Base-by-base conservation (phyloP, 2,888 invertebrate species). In the Papilio elwesi region DNA sequence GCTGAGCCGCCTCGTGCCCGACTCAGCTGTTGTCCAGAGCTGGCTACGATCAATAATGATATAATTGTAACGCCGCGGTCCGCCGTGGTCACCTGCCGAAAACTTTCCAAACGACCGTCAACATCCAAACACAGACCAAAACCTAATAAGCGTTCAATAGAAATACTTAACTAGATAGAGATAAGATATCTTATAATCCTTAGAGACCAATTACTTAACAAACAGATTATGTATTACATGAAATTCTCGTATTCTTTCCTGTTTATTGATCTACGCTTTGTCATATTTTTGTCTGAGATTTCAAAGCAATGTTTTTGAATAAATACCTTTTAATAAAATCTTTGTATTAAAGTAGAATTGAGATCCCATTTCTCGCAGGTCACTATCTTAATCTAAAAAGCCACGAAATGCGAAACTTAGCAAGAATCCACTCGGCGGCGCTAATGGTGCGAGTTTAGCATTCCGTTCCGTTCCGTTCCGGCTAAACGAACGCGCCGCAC, bases 11-110 rank as follows among this genome's bases (percentile, higher is more conserved):
- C 91, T 90, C 89, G 82, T 69, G 77, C 67, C 79, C 81, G 81
- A 83, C 89, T 90, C 92, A 92, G 92, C 92, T 92, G 92, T 91
- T 92, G 82, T 75, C 76, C 79, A 84, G 87, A 85, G 86, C 85
- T 79, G 86, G 82, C 83, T 77, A 83, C 84, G 87, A 91, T 92
- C 92, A 88, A 92, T 92, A 90, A 81, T 85, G 83, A 83, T 83
- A 84, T 88, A 84, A 88, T 85, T 81, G 80, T 80, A 82, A 85
- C 84, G 79, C 83, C 52, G 66, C 59, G n/a, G 43, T 59, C 68
- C 38, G 38, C 16, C 53, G 47, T 16, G 43, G 8, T 67, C 67
- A 57, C 59, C 59, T 59, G 59, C 59, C 13, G n/a, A 38, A 9
- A n/a, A 59, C 38, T 13, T n/a, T 36, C 7, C 36, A 7, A 57